Evolutionary conservation across 2,888 invertebrate genomes (phyloP), one percentile per base, ranked within the genome.

Genomic region (Lasiommata megera): DNA sequence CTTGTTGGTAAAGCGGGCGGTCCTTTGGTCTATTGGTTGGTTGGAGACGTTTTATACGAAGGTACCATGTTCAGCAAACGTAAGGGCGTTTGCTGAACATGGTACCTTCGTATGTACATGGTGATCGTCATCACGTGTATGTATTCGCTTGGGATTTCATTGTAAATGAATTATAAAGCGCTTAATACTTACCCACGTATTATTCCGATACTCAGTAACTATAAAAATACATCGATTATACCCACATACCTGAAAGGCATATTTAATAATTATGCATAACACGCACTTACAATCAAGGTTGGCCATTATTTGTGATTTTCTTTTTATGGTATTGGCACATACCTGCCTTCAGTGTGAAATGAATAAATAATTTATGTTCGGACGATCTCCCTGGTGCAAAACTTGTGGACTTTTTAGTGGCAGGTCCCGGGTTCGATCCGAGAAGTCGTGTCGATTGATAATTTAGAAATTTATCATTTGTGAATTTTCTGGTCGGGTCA

Each of bases 261-360:
- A 46, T 51, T 51, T 55, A 23, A 59, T 59, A 55, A 55, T 55
- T 50, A 55, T 51, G 16, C 17, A 16, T 34, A 31, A 16, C 51
- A 46, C 43, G 43, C 58, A 46, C 38, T 14, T 51, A 31, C 55
- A 17, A 38, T 50, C 55, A 59, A 59, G 58, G 58, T 59, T 55
- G 40, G 17, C 44, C 40, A 29, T 55, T 55, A 55, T 55, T 51
- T 31, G 47, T 50, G 44, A 38, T 55, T 58, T 58, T 44, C 50
- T 50, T 54, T 44, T 43, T 43, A 43, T 43, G 43, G 43, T 43
- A 8, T 12, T 43, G 43, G 28, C n/a, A 43, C 7, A 28, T 43
- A 28, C 41, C 18, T 43, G 7, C 43, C 23, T 41, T 23, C 43
- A 23, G 43, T 28, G 28, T 23, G 11, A 23, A 18, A 18, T 40